Base-by-base conservation (phyloP, 2,888 invertebrate genomes). In the Aphidius colemani region DNA sequence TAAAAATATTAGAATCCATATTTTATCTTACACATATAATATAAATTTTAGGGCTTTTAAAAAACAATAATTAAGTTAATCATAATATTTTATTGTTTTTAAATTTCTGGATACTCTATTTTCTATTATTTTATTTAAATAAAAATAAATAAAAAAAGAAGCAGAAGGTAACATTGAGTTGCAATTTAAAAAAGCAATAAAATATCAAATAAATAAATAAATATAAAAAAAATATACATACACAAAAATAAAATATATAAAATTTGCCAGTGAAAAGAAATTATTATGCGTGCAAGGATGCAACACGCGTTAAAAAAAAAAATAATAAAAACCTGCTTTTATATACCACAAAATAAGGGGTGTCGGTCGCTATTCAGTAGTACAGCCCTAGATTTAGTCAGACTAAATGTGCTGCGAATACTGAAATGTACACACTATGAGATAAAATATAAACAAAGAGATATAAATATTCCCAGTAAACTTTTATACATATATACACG, bases 221-320 rank as follows among this genome's bases (percentile, higher is more conserved):
- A 49, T 43, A 8, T 7, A 41, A n/a, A 41, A 43, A 10, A 13
- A 5, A 39, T 7, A 8, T 44, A 43, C 18, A 51, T 18, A 60
- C 41, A 44, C 7, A 51, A 44, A 50, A 53, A 43, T 18, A 60
- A 53, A 8, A 45, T 57, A 8, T 45, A 30, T 40, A 18, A 10
- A 7, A 9, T 9, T 43, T 13, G 13, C 44, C 43, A 53, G 51
- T 44, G 43, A 57, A 45, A 41, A 60, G 51, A 60, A 60, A 60
- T 60, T 60, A 60, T 60, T 60, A 60, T 60, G 60, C 60, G 60
- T 53, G 44, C 60, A 60, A 60, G 53, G 60, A 30, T 60, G 60
- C 60, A 60, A 44, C 53, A 60, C 51, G 57, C 57, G 57, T 45
- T 13, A 11, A 30, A 30, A 30, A 30, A 30, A 30, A 30, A 30